These are phyloP conservation scores for Notodonta ziczac DNA, from an alignment of 2,888 invertebrate species.

Conservation along the genomic window DNA sequence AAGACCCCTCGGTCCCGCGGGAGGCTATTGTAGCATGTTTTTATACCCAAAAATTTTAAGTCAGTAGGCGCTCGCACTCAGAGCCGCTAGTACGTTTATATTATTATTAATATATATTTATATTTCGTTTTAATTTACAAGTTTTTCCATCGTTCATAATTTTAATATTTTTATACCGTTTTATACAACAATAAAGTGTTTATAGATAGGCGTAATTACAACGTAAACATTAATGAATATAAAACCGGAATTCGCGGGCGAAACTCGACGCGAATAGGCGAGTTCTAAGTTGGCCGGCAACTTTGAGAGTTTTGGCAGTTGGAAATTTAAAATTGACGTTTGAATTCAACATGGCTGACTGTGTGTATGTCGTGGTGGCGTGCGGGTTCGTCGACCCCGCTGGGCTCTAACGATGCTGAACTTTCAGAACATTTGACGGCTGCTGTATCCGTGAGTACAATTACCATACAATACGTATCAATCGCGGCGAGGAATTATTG, in stretches of 20 bases:
- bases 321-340: constrained; percentile 53
- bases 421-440: constrained; percentile 79
- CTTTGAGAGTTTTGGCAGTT: constrained; percentile 45
- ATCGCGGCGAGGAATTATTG: constrained; percentile 59
- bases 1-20: constrained; percentile 63
- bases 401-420: constrained; percentile 73
- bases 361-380: constrained; percentile 70
- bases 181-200: constrained; percentile 83
- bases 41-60: constrained; percentile 85
- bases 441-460: constrained; percentile 77
- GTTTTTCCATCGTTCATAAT: constrained; percentile 83
- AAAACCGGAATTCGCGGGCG: constrained; percentile 7
- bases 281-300: constrained; percentile 47
- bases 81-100: constrained; percentile 83
- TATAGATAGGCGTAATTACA: constrained; percentile 79
- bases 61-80: constrained; percentile 84
- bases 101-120: constrained; percentile 85
- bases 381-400: constrained; percentile 71
- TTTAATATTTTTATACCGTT: constrained; percentile 85
- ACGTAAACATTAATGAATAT: constrained; percentile 46
- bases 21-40: constrained; percentile 85
- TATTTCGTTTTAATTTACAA: constrained; percentile 85
- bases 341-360: constrained; percentile 76
- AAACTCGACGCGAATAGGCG: constrained; percentile 21
- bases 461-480: constrained; percentile 33